Evolutionary conservation across 2,113 vertebrate genomes (phyloP).

Genomic region (Sterna hirundo): DNA sequence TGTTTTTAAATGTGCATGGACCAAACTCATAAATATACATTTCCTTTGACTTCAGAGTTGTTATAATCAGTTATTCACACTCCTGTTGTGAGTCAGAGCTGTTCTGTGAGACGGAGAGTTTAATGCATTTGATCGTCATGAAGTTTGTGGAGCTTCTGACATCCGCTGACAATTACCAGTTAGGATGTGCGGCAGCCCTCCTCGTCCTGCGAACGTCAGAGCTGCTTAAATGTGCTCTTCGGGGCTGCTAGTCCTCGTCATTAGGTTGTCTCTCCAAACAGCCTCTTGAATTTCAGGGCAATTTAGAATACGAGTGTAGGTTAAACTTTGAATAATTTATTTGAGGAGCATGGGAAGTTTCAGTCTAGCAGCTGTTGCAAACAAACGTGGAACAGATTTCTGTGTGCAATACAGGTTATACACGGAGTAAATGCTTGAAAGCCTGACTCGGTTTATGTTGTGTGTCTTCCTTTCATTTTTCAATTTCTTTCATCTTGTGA

Average conservation of each 20-base stretch:
- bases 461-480: neutral
- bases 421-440: neutral
- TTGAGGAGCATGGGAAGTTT: neutral
- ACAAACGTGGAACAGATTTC: neutral
- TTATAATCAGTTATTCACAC: neutral
- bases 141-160: neutral
- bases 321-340: neutral
- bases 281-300: neutral
- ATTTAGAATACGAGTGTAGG: neutral
- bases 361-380: neutral
- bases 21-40: fast-evolving
- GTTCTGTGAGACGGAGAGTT: neutral
- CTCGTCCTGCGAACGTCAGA: fast-evolving
- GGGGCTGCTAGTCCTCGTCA: neutral
- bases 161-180: fast-evolving
- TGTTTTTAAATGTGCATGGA: neutral
- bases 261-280: neutral
- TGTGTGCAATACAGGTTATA: neutral
- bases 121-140: fast-evolving
- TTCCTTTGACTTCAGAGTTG: neutral
- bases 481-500: neutral
- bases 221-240: neutral
- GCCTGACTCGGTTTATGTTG: neutral
- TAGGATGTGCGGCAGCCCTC: fast-evolving
- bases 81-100: neutral